A percentile compares a stretch with the other conserved stretches of the same genome.
These are phyloP conservation scores for Calliopsis andreniformis DNA, from an alignment of 1,140 invertebrate species.

Conservation along the genomic window DNA sequence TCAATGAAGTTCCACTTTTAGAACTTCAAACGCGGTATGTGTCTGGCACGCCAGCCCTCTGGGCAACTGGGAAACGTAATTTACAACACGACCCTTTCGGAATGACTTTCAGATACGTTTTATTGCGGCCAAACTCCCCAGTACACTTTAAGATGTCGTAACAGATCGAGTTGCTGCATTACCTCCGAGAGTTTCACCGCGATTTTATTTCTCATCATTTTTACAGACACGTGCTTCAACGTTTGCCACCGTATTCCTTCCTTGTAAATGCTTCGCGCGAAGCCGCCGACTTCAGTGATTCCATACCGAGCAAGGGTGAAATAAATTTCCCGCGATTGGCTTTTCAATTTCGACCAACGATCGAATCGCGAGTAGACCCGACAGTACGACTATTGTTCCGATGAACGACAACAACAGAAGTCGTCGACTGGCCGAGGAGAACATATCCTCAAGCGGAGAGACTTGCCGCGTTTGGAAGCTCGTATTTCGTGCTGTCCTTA, in stretches of 20 bases:
- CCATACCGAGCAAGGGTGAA: not conserved
- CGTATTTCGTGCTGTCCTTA: slow-evolving; percentile 8
- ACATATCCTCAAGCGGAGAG: not conserved
- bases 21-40: not conserved
- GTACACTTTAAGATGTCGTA: slow-evolving; percentile 28
- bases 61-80: slow-evolving; percentile 2
- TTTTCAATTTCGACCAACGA: not conserved
- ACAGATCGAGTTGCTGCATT: slow-evolving; percentile 23
- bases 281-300: too few relatives aligned
- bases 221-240: too few relatives aligned
- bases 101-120: slow-evolving; percentile 33
- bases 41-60: not conserved
- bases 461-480: not conserved
- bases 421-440: not conserved
- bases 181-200: not conserved
- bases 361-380: not conserved
- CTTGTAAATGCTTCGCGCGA: too few relatives aligned
- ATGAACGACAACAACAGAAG: not conserved
- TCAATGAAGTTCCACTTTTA: slow-evolving; percentile 16
- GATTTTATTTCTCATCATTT: too few relatives aligned
- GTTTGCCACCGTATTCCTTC: too few relatives aligned
- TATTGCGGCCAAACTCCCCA: not conserved
- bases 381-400: not conserved
- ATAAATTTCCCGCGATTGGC: not conserved
- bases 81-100: slow-evolving; percentile 20